A percentile compares a stretch with the other conserved stretches of the same genome.
These are phyloP conservation scores for Eretmochelys imbricata DNA, from an alignment of 2,113 vertebrate genomes.

Conservation along the genomic window DNA sequence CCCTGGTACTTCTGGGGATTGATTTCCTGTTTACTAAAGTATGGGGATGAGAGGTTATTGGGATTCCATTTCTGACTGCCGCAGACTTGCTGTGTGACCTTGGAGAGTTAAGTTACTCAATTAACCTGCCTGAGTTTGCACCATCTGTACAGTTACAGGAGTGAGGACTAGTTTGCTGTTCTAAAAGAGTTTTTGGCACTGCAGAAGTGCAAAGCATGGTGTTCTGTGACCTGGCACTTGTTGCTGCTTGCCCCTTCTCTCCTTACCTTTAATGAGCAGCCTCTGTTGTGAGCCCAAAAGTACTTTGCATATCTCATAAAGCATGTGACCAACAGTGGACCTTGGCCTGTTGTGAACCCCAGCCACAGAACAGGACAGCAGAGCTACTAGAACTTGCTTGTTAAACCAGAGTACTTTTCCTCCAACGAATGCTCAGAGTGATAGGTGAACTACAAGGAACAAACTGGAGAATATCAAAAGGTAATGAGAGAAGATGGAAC, in stretches of 20 bases:
- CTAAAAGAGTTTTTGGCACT: background rate
- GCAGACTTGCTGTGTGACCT: background rate
- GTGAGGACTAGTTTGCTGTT: background rate
- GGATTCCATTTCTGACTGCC: background rate
- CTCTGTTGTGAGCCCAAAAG: background rate
- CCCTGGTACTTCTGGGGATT: background rate
- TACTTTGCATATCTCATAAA: background rate
- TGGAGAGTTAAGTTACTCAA: background rate
- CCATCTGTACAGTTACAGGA: background rate
- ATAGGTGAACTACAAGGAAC: background rate
- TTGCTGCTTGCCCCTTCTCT: background rate
- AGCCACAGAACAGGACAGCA: background rate
- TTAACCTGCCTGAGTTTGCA: background rate
- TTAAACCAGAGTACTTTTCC: background rate
- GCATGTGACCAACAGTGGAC: background rate
- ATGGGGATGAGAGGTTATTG: background rate
- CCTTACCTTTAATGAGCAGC: background rate
- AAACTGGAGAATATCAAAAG: background rate
- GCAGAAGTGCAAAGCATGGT: background rate
- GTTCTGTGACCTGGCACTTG: background rate
- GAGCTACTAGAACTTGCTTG: background rate
- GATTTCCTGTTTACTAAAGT: background rate
- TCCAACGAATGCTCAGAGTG: background rate
- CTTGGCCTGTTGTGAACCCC: background rate
- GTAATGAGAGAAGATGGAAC: background rate